Conservation (phyloP, 2,888 invertebrate genomes). For the Oscheius sp. region DNA sequence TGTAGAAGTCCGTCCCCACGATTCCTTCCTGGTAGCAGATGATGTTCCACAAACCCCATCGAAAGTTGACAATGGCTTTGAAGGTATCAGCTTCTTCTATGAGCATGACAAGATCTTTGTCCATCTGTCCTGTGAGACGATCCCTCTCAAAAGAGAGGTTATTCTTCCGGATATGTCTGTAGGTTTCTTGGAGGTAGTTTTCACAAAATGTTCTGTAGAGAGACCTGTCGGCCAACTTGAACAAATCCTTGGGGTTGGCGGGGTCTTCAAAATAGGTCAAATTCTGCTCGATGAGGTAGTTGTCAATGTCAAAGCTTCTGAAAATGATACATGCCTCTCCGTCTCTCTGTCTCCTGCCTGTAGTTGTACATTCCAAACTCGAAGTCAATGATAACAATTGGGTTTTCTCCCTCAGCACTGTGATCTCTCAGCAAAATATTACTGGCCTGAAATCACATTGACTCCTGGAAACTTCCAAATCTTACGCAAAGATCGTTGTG, state of each 20-base stretch:
- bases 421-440: constrained; percentile 29
- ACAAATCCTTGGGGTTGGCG: constrained; percentile 49
- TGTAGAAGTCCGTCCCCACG: constrained; percentile 30
- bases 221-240: constrained; percentile 45
- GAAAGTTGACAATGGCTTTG: constrained; percentile 27
- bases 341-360: constrained; percentile 2
- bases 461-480: too few species aligned
- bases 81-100: constrained; percentile 7
- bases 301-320: constrained; percentile 63
- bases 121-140: constrained; percentile 11
- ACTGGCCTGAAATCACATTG: constrained; percentile 7
- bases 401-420: constrained; percentile 6
- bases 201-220: constrained; percentile 47
- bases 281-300: constrained; percentile 57
- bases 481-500: constrained; percentile 34
- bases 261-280: constrained; percentile 53
- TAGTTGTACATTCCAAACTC: constrained; percentile 38
- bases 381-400: constrained; percentile 33
- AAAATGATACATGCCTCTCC: constrained; percentile 5
- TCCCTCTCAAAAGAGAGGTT: not conserved
- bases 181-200: constrained; percentile 54
- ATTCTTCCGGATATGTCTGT: constrained; percentile 39
- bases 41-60: constrained; percentile 35
- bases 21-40: constrained; percentile 34
- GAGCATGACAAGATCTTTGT: not conserved